Base-by-base conservation (phyloP, 2,113 vertebrate genomes). In the Ageneiosus marmoratus region DNA sequence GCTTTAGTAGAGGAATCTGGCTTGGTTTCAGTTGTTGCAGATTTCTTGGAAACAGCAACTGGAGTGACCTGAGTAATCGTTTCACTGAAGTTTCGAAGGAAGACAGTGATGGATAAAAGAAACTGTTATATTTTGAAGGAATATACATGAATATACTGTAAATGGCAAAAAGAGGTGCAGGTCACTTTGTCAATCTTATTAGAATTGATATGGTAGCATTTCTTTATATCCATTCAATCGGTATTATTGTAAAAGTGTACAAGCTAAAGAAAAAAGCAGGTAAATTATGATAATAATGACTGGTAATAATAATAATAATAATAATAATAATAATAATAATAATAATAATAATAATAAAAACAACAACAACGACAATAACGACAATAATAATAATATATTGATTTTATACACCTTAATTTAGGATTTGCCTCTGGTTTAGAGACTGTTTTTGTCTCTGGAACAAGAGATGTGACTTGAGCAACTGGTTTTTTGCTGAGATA, bases 331-430 rank as follows among this genome's bases (percentile, higher is more conserved):
- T 12, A 44, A 24, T 44, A 70, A 70, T 24, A 44, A 69, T 22
- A 69, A 69, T 69, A 20, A 67, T 65, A 10, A n/a, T n/a, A n/a
- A n/a, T n/a, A n/a, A n/a, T n/a, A n/a, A n/a, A n/a, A n/a, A n/a
- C n/a, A n/a, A n/a, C n/a, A n/a, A n/a, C n/a, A n/a, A n/a, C n/a
- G n/a, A n/a, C n/a, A n/a, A n/a, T n/a, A n/a, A n/a, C n/a, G n/a
- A n/a, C n/a, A n/a, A n/a, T n/a, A n/a, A n/a, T n/a, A n/a, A n/a
- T n/a, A n/a, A n/a, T n/a, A n/a, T n/a, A n/a, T n/a, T n/a, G n/a
- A n/a, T n/a, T n/a, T 22, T 77, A 62, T 72, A 44, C 15, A 81
- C 79, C 79, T 81, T 70, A 50, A 37, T 72, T 41, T 81, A 56
- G 37, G 24, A 70, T 29, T 80, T 51, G 53, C 18, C n/a, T 81